Percentiles rank a stretch among this genome's conserved stretches.
Evolutionary conservation across 2,797 vertebrate genomes (phyloP).

Genomic region (Chromis chromis): DNA sequence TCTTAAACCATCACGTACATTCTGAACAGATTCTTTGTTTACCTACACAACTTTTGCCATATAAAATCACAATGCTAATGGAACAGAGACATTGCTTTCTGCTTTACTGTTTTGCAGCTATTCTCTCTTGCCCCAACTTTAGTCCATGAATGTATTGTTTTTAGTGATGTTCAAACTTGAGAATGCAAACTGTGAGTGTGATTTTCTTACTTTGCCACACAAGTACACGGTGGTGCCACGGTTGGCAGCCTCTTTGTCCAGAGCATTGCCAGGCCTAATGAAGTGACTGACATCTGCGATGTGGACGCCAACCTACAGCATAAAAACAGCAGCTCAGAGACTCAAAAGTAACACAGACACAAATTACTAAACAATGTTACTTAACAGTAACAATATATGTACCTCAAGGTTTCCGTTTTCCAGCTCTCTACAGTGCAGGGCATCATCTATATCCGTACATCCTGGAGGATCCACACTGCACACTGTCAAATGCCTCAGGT

Average conservation of each 20-base stretch:
- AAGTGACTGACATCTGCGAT: slow-evolving; percentile 99
- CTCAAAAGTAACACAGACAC: not conserved
- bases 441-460: slow-evolving; percentile 98
- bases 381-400: not conserved
- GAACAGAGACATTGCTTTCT: not conserved
- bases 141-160: not conserved
- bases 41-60: not conserved
- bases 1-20: not conserved
- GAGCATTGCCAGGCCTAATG: slow-evolving; percentile 94
- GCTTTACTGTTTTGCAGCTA: not conserved
- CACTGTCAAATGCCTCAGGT: slow-evolving; percentile 89
- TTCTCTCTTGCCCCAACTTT: not conserved
- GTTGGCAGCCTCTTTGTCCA: slow-evolving; percentile 95
- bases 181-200: not conserved
- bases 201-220: slow-evolving; percentile 91
- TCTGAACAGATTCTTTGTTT: not conserved
- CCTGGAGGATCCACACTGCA: slow-evolving; percentile 98
- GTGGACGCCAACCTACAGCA: slow-evolving; percentile 93
- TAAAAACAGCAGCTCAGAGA: not conserved
- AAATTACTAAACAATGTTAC: not conserved
- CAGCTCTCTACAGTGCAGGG: slow-evolving; percentile 91
- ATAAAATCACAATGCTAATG: not conserved
- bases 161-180: not conserved
- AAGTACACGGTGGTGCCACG: slow-evolving; percentile 97
- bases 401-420: slow-evolving; percentile 95